phyloP scores from a whole-genome alignment of 1,140 invertebrate genomes.

The Microplitis demolitor region DNA sequence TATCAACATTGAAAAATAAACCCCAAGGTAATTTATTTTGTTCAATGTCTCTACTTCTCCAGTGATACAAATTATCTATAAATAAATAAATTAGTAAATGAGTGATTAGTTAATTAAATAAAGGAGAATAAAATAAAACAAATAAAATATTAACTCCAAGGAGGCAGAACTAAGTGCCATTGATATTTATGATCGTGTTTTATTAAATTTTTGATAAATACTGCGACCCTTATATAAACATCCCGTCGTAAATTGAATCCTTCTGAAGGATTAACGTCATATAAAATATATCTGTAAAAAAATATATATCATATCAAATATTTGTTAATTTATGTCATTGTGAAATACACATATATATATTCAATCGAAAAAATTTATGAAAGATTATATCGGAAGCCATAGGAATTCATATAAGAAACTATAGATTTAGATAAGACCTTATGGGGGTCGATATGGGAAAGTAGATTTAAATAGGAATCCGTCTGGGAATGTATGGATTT shows the following conservation, averaged over 20 bases:
- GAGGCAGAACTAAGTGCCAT: conserved; percentile 80
- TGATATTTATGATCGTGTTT: conserved; percentile 58
- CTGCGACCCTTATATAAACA: conserved; percentile 91
- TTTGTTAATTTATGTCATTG: too few relatives aligned
- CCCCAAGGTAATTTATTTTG: conserved; percentile 75
- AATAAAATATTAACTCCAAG: conserved; percentile 71
- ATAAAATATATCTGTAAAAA: conserved; percentile 74
- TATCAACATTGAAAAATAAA: conserved; percentile 84
- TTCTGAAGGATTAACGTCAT: conserved; percentile 93
- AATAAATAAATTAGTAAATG: conserved; percentile 13
- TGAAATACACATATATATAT: too few relatives aligned
- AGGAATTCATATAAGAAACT: too few relatives aligned
- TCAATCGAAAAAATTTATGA: too few relatives aligned
- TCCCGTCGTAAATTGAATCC: conserved; percentile 96
- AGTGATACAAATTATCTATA: conserved; percentile 77
- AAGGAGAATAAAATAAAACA: not conserved
- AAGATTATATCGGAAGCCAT: too few relatives aligned
- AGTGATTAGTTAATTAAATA: not conserved
- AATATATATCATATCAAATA: too few relatives aligned
- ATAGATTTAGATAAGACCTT: too few relatives aligned
- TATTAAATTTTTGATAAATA: conserved; percentile 73
- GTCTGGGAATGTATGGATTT: too few relatives aligned
- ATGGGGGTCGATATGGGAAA: too few relatives aligned
- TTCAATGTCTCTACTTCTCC: conserved; percentile 69
- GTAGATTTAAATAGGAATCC: too few relatives aligned